Evolutionary conservation across 2,113 vertebrate genomes (phyloP), one percentile per base, ranked within the genome.

Genomic region (Pelvicachromis taeniatus): DNA sequence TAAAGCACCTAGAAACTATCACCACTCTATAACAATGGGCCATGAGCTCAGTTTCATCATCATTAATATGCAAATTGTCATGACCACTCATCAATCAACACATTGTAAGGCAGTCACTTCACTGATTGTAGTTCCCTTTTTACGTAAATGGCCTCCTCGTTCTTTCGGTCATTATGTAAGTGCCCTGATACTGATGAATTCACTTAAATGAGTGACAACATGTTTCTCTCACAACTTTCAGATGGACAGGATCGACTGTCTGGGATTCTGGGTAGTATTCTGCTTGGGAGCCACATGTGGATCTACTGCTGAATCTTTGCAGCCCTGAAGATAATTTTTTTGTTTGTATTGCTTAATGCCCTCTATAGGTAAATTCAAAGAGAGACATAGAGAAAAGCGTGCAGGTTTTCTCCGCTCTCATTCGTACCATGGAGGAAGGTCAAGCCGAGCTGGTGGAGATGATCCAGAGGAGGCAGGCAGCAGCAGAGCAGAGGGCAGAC

Each of bases 391-490:
- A 91, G 73, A 91, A 94, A 70, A 93, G 95, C 31, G 2, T 55
- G 9, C 88, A 92, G 89, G 89, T 96, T 48, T 95, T 96, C 80
- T 89, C 92, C 0, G 7, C 90, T 54, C 68, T 96, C 87, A 7
- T 94, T 38, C 87, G 14, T 1, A 88, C 77, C n/a, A 45, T 96
- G 59, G 88, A 96, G 92, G 93, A 48, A 81, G 84, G 53, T 33
- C 93, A 91, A 89, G 85, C 87, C 0, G 89, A 95, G 89, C 82
- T 96, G 65, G 61, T 92, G 42, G 90, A 93, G 35, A 63, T 35
- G 61, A 87, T 96, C 68, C 91, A 91, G 88, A 93, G 84, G 89
- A 94, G 91, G 77, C 96, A 96, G 90, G 85, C 52, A 0, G 85
- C 83, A 31, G 94, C 92, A 0, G 95, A 95, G 77, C 78, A 29